phyloP scores from a whole-genome alignment of 2,888 invertebrate genomes.

The Philereme vetulata region DNA sequence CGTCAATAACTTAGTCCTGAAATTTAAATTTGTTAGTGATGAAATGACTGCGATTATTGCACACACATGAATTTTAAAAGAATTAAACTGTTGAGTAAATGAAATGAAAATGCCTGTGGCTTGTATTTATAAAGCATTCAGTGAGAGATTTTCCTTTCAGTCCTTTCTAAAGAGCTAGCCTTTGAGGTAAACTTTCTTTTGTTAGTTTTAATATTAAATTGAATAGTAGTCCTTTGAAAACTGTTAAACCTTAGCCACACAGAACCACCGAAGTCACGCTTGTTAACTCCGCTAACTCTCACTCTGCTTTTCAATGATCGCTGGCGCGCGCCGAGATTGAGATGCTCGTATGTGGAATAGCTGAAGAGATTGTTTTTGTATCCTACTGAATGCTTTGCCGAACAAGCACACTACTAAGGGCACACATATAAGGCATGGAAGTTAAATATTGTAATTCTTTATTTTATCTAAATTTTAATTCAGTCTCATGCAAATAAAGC shows the following conservation, averaged over 20 bases:
- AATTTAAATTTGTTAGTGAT: constrained; percentile 85
- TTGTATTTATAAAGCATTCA: constrained; percentile 23
- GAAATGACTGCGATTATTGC: constrained; percentile 68
- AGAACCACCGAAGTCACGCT: too few relatives aligned
- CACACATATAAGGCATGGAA: constrained; percentile 6
- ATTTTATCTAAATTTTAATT: not conserved
- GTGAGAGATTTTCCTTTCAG: constrained; percentile 3
- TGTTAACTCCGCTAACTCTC: too few relatives aligned
- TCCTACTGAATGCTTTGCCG: constrained; percentile 16
- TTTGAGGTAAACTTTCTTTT: too few relatives aligned
- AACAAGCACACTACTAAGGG: constrained; percentile 12
- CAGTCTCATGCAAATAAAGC: constrained; percentile 16
- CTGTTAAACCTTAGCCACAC: too few relatives aligned
- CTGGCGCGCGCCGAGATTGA: too few relatives aligned
- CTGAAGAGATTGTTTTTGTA: not conserved
- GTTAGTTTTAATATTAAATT: too few relatives aligned
- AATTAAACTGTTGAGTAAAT: constrained; percentile 26
- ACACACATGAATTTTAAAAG: constrained; percentile 43
- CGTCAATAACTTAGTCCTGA: constrained; percentile 94
- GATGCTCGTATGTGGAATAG: not conserved
- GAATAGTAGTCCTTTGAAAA: too few relatives aligned
- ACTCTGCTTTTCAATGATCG: too few relatives aligned
- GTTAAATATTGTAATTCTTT: not conserved
- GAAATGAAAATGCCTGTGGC: constrained; percentile 7
- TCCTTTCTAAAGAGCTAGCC: too few relatives aligned